Evolutionary conservation across 2,113 vertebrate species (phyloP), one percentile per base, ranked within the genome.

Genomic region (Thomomys bottae): DNA sequence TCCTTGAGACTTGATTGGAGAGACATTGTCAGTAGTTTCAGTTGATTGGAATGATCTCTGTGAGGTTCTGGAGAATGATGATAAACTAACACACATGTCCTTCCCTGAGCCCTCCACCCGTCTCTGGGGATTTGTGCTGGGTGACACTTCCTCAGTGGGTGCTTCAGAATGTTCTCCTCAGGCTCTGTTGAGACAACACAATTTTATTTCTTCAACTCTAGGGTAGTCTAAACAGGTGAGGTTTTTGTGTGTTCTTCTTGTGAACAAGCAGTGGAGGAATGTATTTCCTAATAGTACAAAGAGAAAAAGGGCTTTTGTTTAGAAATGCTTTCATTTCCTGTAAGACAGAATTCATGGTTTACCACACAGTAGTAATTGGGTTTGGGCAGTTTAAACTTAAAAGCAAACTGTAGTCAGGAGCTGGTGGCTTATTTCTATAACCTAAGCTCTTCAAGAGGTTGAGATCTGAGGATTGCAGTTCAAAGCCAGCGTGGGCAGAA

Each of bases 311-410:
- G 1, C 12, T 77, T 45, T 26, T 1, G 28, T 90, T 72, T 76
- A 54, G 80, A 83, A 86, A 61, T 68, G 76, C n/a, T 23, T 78
- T 79, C 21, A 14, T 26, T 72, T 59, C 11, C 4, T 68, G 36
- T 45, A 86, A 40, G 17, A 28, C 64, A 34, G 42, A 79, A 42
- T 66, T 66, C 63, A 3, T 94, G 24, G 12, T 26, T 24, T 12
- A 28, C 11, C 38, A 7, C 28, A 28, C 30, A 24, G 40, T 54
- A 34, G 49, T 77, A 54, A 61, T 64, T 90, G 94, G 68, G 76
- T 88, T 90, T 83, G 30, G 49, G 68, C 84, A 73, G 38, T 82
- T 87, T 23, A 93, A 73, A 75, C 72, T 66, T 70, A 34, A n/a
- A 73, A 77, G 61, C 66, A 75, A 89, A 87, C 36, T 18, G 49